These are phyloP conservation scores for Ichneumon xanthorius DNA, from an alignment of 2,888 invertebrate genomes.

Conservation along the genomic window DNA sequence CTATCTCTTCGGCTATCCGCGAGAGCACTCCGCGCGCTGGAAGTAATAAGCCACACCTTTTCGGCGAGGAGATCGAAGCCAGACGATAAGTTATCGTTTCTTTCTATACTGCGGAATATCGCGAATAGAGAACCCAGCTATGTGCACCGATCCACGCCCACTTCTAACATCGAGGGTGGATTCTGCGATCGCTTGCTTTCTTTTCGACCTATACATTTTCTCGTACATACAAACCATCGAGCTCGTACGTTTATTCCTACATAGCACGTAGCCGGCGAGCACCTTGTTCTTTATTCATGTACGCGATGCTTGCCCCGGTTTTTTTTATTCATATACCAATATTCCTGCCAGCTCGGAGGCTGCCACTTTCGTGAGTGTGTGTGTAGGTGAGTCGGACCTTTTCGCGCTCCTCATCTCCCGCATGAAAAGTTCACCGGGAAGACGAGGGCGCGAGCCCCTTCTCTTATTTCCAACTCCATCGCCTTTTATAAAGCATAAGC, in stretches of 20 bases:
- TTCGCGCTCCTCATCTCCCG: slow-evolving; percentile 18
- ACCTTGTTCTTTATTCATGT: slow-evolving; percentile 77
- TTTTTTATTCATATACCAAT: slow-evolving; percentile 72
- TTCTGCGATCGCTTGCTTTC: slow-evolving; percentile 2
- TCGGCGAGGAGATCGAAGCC: slow-evolving; percentile 41
- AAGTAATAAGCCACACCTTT: slow-evolving; percentile 55
- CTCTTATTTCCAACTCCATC: slow-evolving; percentile 44
- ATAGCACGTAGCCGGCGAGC: slow-evolving; percentile 57
- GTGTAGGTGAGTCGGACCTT: background rate
- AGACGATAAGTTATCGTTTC: slow-evolving; percentile 45
- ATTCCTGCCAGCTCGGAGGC: slow-evolving; percentile 37
- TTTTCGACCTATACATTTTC: slow-evolving; percentile 19
- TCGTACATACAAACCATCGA: slow-evolving; percentile 3
- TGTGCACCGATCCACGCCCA: slow-evolving; percentile 39
- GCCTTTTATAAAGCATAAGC: slow-evolving; percentile 76
- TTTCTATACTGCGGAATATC: slow-evolving; percentile 22
- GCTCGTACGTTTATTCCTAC: slow-evolving; percentile 54
- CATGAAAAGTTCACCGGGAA: slow-evolving; percentile 19
- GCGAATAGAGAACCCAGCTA: slow-evolving; percentile 34
- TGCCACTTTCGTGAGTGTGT: background rate
- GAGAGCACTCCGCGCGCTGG: slow-evolving; percentile 35
- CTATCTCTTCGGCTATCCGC: slow-evolving; percentile 46
- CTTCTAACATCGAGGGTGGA: slow-evolving; percentile 19
- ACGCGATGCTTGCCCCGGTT: slow-evolving; percentile 68
- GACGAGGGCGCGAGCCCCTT: slow-evolving; percentile 18